Percentiles rank a stretch among this genome's conserved stretches.
phyloP scores from a whole-genome alignment of 2,888 invertebrate species.

The Nomada fabriciana region DNA sequence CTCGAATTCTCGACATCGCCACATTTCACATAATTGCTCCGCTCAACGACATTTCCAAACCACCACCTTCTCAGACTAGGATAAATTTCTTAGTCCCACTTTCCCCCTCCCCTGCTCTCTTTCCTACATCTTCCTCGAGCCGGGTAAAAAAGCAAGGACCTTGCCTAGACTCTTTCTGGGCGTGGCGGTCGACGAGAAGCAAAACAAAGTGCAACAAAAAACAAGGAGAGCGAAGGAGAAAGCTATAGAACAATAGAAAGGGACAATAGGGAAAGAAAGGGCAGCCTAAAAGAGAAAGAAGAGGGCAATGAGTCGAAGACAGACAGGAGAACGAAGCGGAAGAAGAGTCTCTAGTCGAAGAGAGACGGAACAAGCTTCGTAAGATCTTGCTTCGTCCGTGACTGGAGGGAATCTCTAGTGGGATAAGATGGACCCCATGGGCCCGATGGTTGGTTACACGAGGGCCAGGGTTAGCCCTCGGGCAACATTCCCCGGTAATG shows the following conservation, averaged over 20 bases:
- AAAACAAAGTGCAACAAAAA: conserved; percentile 30
- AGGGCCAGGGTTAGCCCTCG: conserved; percentile 80
- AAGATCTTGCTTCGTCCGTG: conserved; percentile 66
- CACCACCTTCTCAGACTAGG: neutral
- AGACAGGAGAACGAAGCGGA: too few relatives aligned
- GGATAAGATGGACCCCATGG: conserved; percentile 73
- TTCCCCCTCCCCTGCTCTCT: neutral
- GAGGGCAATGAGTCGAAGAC: conserved; percentile 2
- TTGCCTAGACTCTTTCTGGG: conserved; percentile 51
- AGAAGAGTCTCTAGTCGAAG: neutral
- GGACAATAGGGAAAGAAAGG: neutral
- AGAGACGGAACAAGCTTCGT: conserved; percentile 42
- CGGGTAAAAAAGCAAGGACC: conserved; percentile 43
- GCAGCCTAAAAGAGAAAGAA: conserved; percentile 4
- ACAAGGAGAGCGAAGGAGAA: conserved; percentile 21
- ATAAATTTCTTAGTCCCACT: neutral
- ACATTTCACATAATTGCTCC: neutral
- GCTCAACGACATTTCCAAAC: neutral
- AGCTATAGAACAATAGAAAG: conserved; percentile 24
- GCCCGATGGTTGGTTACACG: conserved; percentile 70
- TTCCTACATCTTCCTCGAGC: conserved; percentile 12
- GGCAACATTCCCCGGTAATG: conserved; percentile 83
- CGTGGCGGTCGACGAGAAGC: conserved; percentile 49
- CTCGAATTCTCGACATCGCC: neutral
- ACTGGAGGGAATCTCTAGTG: conserved; percentile 69